Conservation (phyloP, 2,888 invertebrate genomes). For the Ametastegia equiseti region DNA sequence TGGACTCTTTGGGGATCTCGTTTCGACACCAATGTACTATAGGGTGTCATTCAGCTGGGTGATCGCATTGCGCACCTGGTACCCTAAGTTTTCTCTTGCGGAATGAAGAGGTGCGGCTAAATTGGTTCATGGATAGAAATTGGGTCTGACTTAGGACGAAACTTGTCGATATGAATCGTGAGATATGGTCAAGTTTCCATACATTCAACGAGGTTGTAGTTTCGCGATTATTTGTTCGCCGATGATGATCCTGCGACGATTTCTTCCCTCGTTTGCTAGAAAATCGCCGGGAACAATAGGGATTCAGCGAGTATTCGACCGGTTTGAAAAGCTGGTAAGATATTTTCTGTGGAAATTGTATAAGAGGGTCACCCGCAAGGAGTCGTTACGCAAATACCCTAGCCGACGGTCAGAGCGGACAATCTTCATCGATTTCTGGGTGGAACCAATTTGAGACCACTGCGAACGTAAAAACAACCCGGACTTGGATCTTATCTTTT, state of each 20-base stretch:
- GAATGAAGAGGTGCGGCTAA: background rate
- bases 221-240: background rate
- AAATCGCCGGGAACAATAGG: background rate
- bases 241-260: background rate
- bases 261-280: background rate
- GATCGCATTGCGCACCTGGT: background rate
- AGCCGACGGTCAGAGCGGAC: background rate
- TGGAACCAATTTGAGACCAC: slow-evolving; percentile 12
- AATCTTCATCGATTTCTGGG: slow-evolving; percentile 15
- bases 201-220: background rate
- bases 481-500: background rate
- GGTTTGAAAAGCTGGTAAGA: background rate
- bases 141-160: background rate
- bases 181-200: background rate
- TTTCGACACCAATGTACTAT: background rate
- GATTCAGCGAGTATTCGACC: background rate
- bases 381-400: slow-evolving; percentile 8
- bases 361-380: slow-evolving; percentile 6
- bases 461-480: slow-evolving; percentile 15
- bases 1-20: background rate
- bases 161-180: background rate
- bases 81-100: background rate
- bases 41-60: background rate
- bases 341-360: background rate
- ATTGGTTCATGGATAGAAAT: slow-evolving; percentile 1